Evolutionary conservation across 2,113 vertebrate genomes (phyloP), one percentile per base, ranked within the genome.

Genomic region (Turnix velox): DNA sequence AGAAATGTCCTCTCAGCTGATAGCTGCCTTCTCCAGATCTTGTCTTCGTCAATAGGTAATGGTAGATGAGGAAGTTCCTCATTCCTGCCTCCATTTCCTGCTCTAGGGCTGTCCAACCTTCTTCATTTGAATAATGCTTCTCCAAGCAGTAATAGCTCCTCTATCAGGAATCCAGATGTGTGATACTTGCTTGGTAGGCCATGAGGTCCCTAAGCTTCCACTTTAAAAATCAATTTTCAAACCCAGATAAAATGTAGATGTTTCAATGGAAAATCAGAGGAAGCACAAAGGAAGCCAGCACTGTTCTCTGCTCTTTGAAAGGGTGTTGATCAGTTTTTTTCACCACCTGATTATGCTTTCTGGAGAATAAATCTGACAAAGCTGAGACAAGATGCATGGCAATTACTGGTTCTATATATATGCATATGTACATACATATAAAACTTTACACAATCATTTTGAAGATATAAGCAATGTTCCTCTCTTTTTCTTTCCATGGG

Each of bases 381-480:
- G 59, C 54, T 48, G 59, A 72, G 74, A 84, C 73, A 66, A 83
- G 89, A 92, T 83, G 37, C 68, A 58, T 35, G 8, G 75, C 68
- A 90, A 94, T 95, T 94, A 76, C 2, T 6, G 37, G 6, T n/a
- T 58, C 30, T 88, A 40, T 78, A 87, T 92, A 66, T 91, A 94
- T 75, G 46, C 33, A 63, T 71, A 71, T 62, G 12, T 51, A 74
- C 14, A 76, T 20, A 45, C 30, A 75, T 40, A 76, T 40, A 84
- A 74, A 92, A 67, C 17, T 74, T 94, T 14, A 66, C 65, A 84
- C 57, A 88, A 55, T 52, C 55, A 59, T 81, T 93, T 90, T 95
- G 84, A 92, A 93, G 89, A 91, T 55, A 92, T 24, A 87, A 84
- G 69, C 73, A 93, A 75, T 93, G 62, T 91, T 92, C 84, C 25